Evolutionary conservation across 2,888 invertebrate species (phyloP).

Genomic region (Mesochorus sp.): DNA sequence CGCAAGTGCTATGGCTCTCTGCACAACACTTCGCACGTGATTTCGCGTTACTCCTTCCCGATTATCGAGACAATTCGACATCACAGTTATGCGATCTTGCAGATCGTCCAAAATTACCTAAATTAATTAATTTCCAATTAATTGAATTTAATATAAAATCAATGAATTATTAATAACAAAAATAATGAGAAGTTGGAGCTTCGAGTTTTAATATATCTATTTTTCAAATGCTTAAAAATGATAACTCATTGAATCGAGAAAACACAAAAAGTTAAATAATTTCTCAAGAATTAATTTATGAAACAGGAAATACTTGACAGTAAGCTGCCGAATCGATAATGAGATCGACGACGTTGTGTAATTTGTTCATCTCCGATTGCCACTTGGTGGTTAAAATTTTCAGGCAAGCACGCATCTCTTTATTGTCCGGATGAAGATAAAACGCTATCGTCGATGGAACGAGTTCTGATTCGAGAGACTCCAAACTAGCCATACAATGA

Average conservation of each 20-base stretch:
- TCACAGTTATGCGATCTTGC: constrained; percentile 73
- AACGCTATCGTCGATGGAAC: constrained; percentile 85
- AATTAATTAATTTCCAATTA: not conserved
- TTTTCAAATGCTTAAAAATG: no score
- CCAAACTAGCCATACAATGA: constrained; percentile 87
- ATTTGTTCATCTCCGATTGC: constrained; percentile 84
- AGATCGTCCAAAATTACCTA: constrained; percentile 78
- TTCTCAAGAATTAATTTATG: no score
- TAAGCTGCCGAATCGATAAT: constrained; percentile 89
- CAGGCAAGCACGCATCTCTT: constrained; percentile 82
- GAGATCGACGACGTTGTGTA: constrained; percentile 85
- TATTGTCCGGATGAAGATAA: constrained; percentile 82
- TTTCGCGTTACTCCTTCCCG: constrained; percentile 72
- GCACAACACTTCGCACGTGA: constrained; percentile 74
- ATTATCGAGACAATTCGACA: constrained; percentile 77
- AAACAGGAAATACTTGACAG: constrained; percentile 83
- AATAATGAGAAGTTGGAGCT: not conserved
- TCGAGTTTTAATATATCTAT: no score
- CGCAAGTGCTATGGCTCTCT: constrained; percentile 74
- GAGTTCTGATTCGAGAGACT: constrained; percentile 87
- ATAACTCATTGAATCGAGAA: no score
- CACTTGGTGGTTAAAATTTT: constrained; percentile 84
- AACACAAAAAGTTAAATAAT: no score
- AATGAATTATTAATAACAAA: no score
- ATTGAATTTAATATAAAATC: not conserved